A percentile compares a stretch with the other conserved stretches of the same genome.
These are phyloP conservation scores for Hippocampus barbouri DNA, from an alignment of 2,113 vertebrate genomes.

Conservation along the genomic window DNA sequence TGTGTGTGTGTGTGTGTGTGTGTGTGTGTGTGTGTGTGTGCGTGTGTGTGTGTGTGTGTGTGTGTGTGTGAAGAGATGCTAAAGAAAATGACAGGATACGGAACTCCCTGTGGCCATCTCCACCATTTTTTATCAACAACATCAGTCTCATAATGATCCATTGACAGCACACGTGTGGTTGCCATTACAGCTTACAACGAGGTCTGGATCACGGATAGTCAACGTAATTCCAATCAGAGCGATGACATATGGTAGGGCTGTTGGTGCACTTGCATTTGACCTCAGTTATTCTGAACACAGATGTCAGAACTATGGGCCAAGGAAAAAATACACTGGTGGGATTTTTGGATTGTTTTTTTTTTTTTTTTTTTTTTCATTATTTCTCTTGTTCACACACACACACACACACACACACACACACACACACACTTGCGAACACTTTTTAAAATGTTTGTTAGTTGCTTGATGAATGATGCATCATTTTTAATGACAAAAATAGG, in stretches of 20 bases:
- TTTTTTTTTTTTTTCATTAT: too few relatives aligned
- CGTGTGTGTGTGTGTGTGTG: constrained; percentile 21
- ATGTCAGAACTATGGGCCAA: background rate
- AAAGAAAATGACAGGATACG: constrained; percentile 70
- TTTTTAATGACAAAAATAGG: background rate
- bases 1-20: too few relatives aligned
- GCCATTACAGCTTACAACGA: constrained; percentile 41
- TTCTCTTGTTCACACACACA: too few relatives aligned
- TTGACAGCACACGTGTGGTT: constrained; percentile 52
- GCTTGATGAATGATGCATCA: too few relatives aligned
- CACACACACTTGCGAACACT: too few relatives aligned
- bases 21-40: too few relatives aligned
- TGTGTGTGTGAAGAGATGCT: constrained; percentile 20
- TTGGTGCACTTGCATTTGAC: constrained; percentile 3
- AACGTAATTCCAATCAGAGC: constrained; percentile 39
- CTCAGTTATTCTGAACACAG: background rate
- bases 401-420: too few relatives aligned
- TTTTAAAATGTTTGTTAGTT: too few relatives aligned
- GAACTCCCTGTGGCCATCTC: constrained; percentile 69
- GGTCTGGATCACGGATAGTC: constrained; percentile 35
- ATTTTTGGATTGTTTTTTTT: too few relatives aligned
- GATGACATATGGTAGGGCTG: constrained; percentile 19
- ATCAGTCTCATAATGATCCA: constrained; percentile 54
- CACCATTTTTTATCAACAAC: constrained; percentile 49
- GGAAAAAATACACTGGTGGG: too few relatives aligned